A percentile compares a stretch with the other conserved stretches of the same genome.
Conservation (phyloP, 2,888 invertebrate genomes). For the Lutraria lutraria region DNA sequence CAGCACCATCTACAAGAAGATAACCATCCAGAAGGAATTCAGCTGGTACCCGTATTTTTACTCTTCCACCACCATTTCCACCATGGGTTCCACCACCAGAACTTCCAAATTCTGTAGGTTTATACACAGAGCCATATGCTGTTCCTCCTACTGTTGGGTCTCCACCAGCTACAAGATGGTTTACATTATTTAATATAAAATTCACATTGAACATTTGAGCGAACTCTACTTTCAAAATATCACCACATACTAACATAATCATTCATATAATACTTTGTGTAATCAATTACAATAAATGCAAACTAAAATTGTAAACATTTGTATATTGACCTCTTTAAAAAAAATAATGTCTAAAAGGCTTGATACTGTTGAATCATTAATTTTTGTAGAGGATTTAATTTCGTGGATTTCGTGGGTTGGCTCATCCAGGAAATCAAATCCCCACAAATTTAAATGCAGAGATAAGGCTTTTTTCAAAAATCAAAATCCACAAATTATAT, state of each 20-base stretch:
- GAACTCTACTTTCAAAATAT: neutral
- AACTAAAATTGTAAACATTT: too few species aligned
- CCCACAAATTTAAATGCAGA: too few species aligned
- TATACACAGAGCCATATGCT: constrained; percentile 77
- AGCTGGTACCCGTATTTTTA: constrained; percentile 73
- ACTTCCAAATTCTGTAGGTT: constrained; percentile 72
- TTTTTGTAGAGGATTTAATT: too few species aligned
- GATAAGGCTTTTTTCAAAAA: too few species aligned
- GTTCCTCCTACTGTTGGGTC: constrained; percentile 63
- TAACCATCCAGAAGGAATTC: constrained; percentile 77
- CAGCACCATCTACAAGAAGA: constrained; percentile 74
- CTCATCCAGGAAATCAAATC: too few species aligned
- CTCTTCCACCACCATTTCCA: constrained; percentile 77
- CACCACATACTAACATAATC: too few species aligned
- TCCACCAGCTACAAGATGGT: constrained; percentile 40
- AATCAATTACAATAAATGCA: too few species aligned
- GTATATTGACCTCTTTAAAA: neutral
- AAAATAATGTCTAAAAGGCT: neutral
- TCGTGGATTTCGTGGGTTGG: too few species aligned
- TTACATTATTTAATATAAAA: neutral
- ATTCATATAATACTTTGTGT: too few species aligned
- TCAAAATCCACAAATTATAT: too few species aligned
- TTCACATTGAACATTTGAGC: neutral
- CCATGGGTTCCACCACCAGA: constrained; percentile 73
- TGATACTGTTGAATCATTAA: too few species aligned